Conservation (phyloP, 2,888 invertebrate genomes). For the Eurytoma adleriae region DNA sequence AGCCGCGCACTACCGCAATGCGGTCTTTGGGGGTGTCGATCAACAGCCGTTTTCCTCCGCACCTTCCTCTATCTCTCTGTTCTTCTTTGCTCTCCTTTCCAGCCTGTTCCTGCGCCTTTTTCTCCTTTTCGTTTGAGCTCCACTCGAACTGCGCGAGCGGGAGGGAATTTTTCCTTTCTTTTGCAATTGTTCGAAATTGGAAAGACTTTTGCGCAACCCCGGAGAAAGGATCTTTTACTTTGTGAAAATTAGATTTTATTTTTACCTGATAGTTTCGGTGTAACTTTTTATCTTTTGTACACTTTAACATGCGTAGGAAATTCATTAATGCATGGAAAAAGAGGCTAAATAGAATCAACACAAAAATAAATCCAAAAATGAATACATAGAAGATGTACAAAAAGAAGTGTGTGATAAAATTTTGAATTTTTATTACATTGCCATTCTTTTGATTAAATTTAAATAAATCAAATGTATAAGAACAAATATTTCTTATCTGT, state of each 20-base stretch:
- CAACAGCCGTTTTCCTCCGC: slow-evolving; percentile 31
- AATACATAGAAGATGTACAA: too few relatives aligned
- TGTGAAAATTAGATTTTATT: neutral
- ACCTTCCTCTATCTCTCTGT: slow-evolving; percentile 8
- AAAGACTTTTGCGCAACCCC: slow-evolving; percentile 5
- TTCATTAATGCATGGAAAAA: too few relatives aligned
- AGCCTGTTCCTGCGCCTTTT: neutral
- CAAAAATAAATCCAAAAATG: too few relatives aligned
- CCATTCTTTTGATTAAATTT: too few relatives aligned
- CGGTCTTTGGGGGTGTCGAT: slow-evolving; percentile 51
- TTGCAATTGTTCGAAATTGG: slow-evolving; percentile 12
- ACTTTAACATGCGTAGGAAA: too few relatives aligned
- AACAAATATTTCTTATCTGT: neutral
- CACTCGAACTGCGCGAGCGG: neutral
- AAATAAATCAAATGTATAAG: too few relatives aligned
- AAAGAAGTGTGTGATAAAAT: too few relatives aligned
- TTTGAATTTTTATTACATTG: too few relatives aligned
- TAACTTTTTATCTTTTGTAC: too few relatives aligned
- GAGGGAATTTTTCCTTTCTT: neutral
- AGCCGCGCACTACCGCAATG: slow-evolving; percentile 51
- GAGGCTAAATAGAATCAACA: too few relatives aligned
- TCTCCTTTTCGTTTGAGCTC: slow-evolving; percentile 9
- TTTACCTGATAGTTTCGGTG: too few relatives aligned
- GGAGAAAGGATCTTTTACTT: slow-evolving; percentile 5
- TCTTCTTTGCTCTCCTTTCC: slow-evolving; percentile 23